These are phyloP conservation scores for Liasis olivaceus DNA, from an alignment of 2,797 vertebrate species.

Conservation along the genomic window DNA sequence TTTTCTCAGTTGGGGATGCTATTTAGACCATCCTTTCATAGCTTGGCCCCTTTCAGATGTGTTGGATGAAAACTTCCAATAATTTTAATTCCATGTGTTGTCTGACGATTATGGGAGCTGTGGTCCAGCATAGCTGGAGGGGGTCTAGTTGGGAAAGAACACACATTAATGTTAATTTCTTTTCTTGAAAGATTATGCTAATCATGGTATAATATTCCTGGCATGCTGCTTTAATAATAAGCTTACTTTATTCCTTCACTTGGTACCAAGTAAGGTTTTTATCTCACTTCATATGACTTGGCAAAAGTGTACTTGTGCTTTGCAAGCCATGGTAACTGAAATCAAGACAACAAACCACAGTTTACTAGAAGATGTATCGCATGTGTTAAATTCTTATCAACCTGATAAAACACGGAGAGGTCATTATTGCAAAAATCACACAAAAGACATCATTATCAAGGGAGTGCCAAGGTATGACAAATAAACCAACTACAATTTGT, in stretches of 20 bases:
- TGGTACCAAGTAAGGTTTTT: not conserved
- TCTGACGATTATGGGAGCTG: no score
- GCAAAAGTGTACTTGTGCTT: not conserved
- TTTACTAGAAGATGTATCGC: not conserved
- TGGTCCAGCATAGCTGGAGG: no score
- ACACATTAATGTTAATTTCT: not conserved
- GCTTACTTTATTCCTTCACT: not conserved
- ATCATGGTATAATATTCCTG: not conserved
- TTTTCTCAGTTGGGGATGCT: no score
- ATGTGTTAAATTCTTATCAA: not conserved
- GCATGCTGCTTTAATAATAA: not conserved
- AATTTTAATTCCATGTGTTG: no score
- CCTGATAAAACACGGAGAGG: no score
- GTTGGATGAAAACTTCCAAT: no score
- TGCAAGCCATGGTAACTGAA: not conserved
- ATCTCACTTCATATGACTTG: not conserved
- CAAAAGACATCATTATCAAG: not conserved
- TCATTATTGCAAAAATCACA: not conserved
- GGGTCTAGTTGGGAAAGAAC: no score
- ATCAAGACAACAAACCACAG: not conserved
- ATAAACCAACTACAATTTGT: not conserved
- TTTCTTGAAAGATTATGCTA: not conserved
- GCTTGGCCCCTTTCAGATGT: no score
- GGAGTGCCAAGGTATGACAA: not conserved
- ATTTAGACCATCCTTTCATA: no score